Evolutionary conservation across 2,113 vertebrate genomes (phyloP), one percentile per base, ranked within the genome.

Genomic region (Recurvirostra avosetta): DNA sequence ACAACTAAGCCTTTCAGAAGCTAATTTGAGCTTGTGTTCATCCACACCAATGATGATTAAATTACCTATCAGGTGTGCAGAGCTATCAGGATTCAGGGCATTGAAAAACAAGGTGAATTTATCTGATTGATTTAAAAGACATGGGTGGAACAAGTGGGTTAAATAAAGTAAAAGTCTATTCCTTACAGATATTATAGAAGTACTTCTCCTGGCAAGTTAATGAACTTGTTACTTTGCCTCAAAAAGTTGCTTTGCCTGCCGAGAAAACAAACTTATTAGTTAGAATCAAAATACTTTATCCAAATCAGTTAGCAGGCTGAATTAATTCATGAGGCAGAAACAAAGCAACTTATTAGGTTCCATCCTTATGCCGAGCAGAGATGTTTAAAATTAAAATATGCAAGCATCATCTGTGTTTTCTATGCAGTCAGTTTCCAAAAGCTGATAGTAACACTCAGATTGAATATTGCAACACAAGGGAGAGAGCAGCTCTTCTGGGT

Each of bases 11-110:
- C 98, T 98, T 98, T 98, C 97, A 98, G 93, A 82, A 96, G 96
- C 96, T 98, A 98, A 98, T 98, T 98, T 97, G 96, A 98, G 97
- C 97, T 98, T 97, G 96, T 92, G 94, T 97, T 97, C 97, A 97
- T 98, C 97, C 95, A 98, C 84, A 97, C 96, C 97, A 94, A 91
- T 12, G 89, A 92, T 85, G 98, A 98, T 99, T 98, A 97, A 97
- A 98, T 98, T 98, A 98, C 98, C 97, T 98, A 98, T 98, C 98
- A 41, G 97, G 96, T 98, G 98, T 97, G 97, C 98, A 16, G 68
- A 90, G 98, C 98, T 98, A 98, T 98, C 98, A 97, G 96, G 97
- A 98, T 98, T 98, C 98, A 98, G 97, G 97, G 92, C 97, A 96
- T 29, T 92, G 95, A 96, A 98, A 97, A 97, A 95, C 94, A 97